Percentiles rank a stretch among this genome's conserved stretches.
phyloP scores from a whole-genome alignment of 2,797 vertebrate genomes.

The Pterois miles region DNA sequence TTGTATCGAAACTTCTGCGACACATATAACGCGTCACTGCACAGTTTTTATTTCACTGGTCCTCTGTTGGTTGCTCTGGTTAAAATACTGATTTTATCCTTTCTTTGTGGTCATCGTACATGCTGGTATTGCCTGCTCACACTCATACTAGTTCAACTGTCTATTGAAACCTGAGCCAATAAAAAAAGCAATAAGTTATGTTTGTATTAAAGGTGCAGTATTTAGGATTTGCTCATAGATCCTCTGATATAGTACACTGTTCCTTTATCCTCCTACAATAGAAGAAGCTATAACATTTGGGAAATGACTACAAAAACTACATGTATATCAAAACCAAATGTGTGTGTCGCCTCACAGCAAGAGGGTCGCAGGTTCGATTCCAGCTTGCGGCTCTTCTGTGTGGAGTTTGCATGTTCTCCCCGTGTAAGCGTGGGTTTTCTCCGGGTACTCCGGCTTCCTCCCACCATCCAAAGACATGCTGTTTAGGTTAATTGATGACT shows the following conservation, averaged over 20 bases:
- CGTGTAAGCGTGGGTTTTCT: no score
- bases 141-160: not conserved
- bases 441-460: no score
- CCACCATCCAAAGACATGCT: no score
- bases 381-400: no score
- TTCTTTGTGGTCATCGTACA: not conserved
- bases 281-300: not conserved
- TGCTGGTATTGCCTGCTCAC: not conserved
- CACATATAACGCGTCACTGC: not conserved
- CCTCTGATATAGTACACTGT: no score
- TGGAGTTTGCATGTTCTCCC: no score
- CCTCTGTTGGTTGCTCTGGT: not conserved
- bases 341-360: no score
- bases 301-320: not conserved
- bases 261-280: not conserved
- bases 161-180: no score
- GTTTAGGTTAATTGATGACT: no score
- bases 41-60: not conserved
- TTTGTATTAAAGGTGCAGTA: not conserved
- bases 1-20: not conserved
- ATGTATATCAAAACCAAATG: not conserved
- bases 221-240: no score
- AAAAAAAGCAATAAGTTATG: not conserved
- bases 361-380: no score
- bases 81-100: not conserved